phyloP scores from a whole-genome alignment of 92 coral and sea anemone species.

The Paramuricea clavata region DNA sequence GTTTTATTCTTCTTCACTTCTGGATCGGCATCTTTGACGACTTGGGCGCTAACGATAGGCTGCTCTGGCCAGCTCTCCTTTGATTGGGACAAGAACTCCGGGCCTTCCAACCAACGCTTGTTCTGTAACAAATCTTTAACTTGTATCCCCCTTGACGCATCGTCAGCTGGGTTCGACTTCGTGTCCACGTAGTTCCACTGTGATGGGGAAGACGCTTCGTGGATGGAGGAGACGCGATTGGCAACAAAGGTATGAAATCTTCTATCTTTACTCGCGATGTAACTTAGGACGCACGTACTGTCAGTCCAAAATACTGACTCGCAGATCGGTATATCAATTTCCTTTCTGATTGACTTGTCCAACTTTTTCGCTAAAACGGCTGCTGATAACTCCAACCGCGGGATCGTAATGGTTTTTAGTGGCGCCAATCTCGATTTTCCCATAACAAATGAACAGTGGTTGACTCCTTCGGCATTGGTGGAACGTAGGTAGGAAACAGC shows the following conservation, averaged over 20 bases:
- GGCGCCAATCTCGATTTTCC: conserved; percentile 39
- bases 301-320: conserved; percentile 11
- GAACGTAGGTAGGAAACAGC: background rate
- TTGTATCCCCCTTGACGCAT: background rate
- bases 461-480: background rate
- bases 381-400: conserved; percentile 2
- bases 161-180: background rate
- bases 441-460: conserved; percentile 19
- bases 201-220: background rate
- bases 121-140: too few species aligned
- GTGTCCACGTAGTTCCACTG: background rate
- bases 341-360: background rate
- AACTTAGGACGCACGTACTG: conserved; percentile 6
- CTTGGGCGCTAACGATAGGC: background rate
- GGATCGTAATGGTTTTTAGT: conserved; percentile 7
- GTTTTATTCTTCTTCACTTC: conserved; percentile 43
- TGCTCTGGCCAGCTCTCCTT: background rate
- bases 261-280: background rate
- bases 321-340: background rate
- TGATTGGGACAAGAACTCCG: background rate
- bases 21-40: conserved; percentile 45
- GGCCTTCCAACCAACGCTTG: conserved; percentile 18
- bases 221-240: background rate
- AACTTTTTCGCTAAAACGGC: conserved; percentile 7
- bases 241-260: conserved; percentile 21